Conservation (phyloP, 2,888 invertebrate species). For the Tenthredo mesomela region DNA sequence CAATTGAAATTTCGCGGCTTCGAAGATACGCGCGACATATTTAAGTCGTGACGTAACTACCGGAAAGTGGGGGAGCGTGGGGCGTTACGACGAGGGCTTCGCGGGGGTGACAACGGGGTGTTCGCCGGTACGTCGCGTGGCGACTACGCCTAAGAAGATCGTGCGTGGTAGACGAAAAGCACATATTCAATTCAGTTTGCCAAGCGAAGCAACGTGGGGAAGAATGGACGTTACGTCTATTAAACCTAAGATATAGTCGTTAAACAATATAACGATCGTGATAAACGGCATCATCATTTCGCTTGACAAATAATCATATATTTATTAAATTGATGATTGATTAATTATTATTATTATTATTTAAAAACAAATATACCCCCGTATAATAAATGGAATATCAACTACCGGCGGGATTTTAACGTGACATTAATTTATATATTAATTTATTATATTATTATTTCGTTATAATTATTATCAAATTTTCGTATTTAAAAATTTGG, state of each 20-base stretch:
- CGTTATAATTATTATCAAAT: conserved; percentile 14
- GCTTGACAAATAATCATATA: conserved; percentile 25
- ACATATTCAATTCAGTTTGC: conserved; percentile 66
- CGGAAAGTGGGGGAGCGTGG: neutral
- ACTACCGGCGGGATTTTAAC: conserved; percentile 37
- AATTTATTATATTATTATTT: conserved; percentile 38
- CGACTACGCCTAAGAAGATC: conserved; percentile 32
- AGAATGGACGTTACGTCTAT: conserved; percentile 65
- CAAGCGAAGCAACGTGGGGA: conserved; percentile 63
- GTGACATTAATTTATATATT: conserved; percentile 39
- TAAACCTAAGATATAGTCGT: conserved; percentile 9
- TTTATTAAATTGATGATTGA: conserved; percentile 13
- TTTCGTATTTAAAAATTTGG: neutral
- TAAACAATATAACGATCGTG: neutral
- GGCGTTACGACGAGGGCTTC: neutral
- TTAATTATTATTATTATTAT: conserved; percentile 26
- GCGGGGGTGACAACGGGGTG: conserved; percentile 6
- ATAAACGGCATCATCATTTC: neutral
- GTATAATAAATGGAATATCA: neutral
- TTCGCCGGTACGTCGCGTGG: conserved; percentile 23
- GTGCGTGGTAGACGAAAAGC: conserved; percentile 41
- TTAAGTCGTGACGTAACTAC: neutral
- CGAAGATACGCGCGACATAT: neutral
- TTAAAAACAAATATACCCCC: neutral
- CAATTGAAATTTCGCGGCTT: neutral